phyloP scores from a whole-genome alignment of 2,888 invertebrate species.

The Campoplex capitator region DNA sequence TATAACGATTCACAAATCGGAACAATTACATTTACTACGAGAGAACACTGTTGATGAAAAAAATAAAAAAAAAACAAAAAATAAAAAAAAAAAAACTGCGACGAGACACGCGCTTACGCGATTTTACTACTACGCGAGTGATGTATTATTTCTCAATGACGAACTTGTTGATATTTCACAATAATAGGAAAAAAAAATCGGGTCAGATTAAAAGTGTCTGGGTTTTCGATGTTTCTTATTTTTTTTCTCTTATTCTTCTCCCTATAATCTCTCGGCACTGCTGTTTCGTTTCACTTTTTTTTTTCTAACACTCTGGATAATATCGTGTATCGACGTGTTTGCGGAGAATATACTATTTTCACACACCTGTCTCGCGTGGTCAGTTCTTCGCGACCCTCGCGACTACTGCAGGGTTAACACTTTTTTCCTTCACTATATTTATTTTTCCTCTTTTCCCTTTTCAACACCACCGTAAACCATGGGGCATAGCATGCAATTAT shows the following conservation, averaged over 20 bases:
- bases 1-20: slow-evolving; percentile 59
- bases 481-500: slow-evolving; percentile 30
- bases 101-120: slow-evolving; percentile 27
- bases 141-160: slow-evolving; percentile 36
- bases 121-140: slow-evolving; percentile 16
- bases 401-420: slow-evolving; percentile 51
- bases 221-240: slow-evolving; percentile 8
- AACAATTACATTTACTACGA: slow-evolving; percentile 72
- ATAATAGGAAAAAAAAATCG: slow-evolving; percentile 45
- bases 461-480: background rate
- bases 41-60: background rate
- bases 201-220: slow-evolving; percentile 39
- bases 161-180: slow-evolving; percentile 46
- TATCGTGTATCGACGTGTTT: slow-evolving; percentile 8
- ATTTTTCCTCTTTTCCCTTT: slow-evolving; percentile 24
- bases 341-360: slow-evolving; percentile 4
- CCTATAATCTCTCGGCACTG: slow-evolving; percentile 7
- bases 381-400: slow-evolving; percentile 29
- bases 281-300: slow-evolving; percentile 37
- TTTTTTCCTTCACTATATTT: slow-evolving; percentile 15
- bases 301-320: background rate
- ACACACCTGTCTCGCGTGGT: slow-evolving; percentile 63
- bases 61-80: background rate
- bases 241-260: background rate
- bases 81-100: background rate